phyloP scores from a whole-genome alignment of 2,888 invertebrate species.

The Tanaodytes sp. region DNA sequence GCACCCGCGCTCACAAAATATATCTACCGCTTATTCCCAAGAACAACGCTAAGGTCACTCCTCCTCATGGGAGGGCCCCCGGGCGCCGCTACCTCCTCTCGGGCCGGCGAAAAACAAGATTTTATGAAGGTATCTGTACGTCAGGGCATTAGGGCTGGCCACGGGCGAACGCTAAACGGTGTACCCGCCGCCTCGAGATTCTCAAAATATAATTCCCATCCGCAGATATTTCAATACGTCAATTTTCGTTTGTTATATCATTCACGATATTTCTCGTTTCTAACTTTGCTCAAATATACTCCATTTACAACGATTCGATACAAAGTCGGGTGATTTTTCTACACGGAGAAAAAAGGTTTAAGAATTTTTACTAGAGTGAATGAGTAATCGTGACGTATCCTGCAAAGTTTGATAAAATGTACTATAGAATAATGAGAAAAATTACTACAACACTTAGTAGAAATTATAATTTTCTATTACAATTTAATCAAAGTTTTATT shows the following conservation, averaged over 20 bases:
- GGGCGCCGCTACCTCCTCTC: constrained; percentile 69
- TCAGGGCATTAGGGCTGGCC: constrained; percentile 53
- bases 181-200: constrained; percentile 31
- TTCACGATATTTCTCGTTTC: not conserved
- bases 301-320: no score
- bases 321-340: no score
- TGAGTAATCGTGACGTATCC: no score
- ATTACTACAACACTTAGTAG: no score
- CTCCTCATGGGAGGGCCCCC: constrained; percentile 72
- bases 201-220: constrained; percentile 38
- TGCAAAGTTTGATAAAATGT: no score
- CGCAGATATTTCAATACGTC: constrained; percentile 47
- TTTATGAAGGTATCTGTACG: constrained; percentile 62
- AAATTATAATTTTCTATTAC: no score
- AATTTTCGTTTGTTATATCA: constrained; percentile 36
- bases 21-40: constrained; percentile 68
- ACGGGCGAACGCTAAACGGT: constrained; percentile 52
- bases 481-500: no score
- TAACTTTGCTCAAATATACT: no score
- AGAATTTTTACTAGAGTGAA: no score
- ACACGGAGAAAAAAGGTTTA: no score
- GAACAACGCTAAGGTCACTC: constrained; percentile 70
- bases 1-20: constrained; percentile 58
- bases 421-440: no score
- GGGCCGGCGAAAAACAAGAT: constrained; percentile 65